Evolutionary conservation across 2,113 vertebrate genomes (phyloP), one percentile per base, ranked within the genome.

Genomic region (Grammomys dolichurus): DNA sequence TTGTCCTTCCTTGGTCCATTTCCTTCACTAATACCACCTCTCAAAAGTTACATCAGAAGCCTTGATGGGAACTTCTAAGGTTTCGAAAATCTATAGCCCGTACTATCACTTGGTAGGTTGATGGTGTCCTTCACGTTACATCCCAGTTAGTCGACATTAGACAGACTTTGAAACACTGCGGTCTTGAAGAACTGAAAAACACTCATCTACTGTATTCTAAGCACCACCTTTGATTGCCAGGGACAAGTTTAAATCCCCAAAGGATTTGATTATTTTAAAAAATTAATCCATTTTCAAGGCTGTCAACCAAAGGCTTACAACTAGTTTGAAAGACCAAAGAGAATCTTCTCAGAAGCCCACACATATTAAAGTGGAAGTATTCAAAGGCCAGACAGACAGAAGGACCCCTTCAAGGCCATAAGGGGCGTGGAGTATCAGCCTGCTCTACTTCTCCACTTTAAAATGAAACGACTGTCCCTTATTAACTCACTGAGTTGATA

Each of bases 171-270:
- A 97, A 97, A 95, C 43, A 46, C 56, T 7, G n/a, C 95, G 63
- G 73, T 60, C 72, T 84, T 95, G 69, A 90, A 77, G 72, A 93
- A 91, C 70, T 48, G 48, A 97, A 90, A 69, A 82, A 31, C 13
- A 58, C 40, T 81, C 73, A 84, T 76, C 92, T 46, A 65, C 12
- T 84, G 12, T 31, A 17, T 56, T 73, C 88, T 51, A 80, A 92
- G 81, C 17, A 24, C 28, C 40, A 65, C 93, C 70, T 96, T 92
- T 90, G 72, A 94, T 51, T 40, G 4, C 20, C 56, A 58, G 87
- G 67, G 82, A 89, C 76, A 95, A 54, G 48, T 89, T 73, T 95
- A 93, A 97, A 97, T 92, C 70, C 60, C 91, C 80, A 93, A 93
- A 96, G 22, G 8, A 85, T 91, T 78, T 86, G 28, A 87, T 22